These are phyloP conservation scores for Aphelenchoides avenae DNA, from an alignment of 1,140 invertebrate species.

Conservation along the genomic window DNA sequence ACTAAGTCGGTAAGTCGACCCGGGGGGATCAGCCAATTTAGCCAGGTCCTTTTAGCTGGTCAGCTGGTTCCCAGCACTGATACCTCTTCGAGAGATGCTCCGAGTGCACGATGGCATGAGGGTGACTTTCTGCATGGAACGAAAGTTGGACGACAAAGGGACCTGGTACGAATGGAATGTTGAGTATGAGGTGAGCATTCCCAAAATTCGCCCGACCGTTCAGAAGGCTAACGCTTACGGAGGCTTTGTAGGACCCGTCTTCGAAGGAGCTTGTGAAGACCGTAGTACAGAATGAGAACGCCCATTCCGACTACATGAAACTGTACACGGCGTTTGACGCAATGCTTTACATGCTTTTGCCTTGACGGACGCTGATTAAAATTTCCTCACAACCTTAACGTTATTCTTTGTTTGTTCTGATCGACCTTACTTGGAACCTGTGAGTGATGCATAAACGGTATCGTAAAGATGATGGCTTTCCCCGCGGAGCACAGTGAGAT, in stretches of 20 bases:
- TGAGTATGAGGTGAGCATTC: slow-evolving; percentile 23
- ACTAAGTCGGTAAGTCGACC: slow-evolving; percentile 20
- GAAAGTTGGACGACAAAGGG: slow-evolving; percentile 39
- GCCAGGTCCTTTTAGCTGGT: no score
- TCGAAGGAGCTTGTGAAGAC: slow-evolving; percentile 24
- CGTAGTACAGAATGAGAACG: slow-evolving; percentile 45
- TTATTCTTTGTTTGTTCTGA: no score
- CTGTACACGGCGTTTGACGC: slow-evolving; percentile 1
- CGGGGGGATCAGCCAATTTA: neutral
- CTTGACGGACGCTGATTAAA: no score
- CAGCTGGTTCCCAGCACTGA: slow-evolving; percentile 54
- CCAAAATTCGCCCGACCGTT: no score
- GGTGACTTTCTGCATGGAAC: slow-evolving; percentile 37
- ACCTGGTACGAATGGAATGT: slow-evolving; percentile 54
- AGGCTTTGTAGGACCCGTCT: slow-evolving; percentile 1
- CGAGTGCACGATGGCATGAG: slow-evolving; percentile 28
- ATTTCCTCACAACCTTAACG: no score
- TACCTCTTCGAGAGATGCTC: slow-evolving; percentile 44
- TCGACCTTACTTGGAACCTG: slow-evolving; percentile 3
- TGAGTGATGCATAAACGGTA: neutral
- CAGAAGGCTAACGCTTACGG: neutral
- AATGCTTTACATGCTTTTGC: no score
- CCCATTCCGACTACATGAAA: slow-evolving; percentile 45
- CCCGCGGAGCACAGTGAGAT: slow-evolving; percentile 40
- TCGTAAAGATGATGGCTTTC: neutral